phyloP scores from a whole-genome alignment of 2,113 vertebrate species.

The Myocastor coypus region DNA sequence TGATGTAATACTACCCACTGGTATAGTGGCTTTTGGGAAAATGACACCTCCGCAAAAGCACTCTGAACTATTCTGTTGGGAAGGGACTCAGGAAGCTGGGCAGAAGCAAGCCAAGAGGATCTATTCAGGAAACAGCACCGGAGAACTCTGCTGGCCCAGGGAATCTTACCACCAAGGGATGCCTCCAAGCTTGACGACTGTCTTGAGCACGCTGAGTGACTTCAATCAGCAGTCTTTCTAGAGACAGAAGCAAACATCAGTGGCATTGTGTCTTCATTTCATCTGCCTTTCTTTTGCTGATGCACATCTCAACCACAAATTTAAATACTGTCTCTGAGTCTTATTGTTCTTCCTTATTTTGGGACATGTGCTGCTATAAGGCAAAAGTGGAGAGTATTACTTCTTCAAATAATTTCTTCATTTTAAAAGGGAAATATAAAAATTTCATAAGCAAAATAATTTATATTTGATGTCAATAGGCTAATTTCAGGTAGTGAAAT shows the following conservation, averaged over 20 bases:
- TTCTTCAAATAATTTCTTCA: conserved; percentile 76
- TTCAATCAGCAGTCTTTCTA: conserved; percentile 7
- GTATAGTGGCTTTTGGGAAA: not conserved
- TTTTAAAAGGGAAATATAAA: conserved; percentile 37
- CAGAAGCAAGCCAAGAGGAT: not conserved
- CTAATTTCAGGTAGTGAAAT: conserved; percentile 30
- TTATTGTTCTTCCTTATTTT: conserved; percentile 36
- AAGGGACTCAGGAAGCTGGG: not conserved
- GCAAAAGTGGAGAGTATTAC: not conserved
- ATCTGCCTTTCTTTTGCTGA: conserved; percentile 7
- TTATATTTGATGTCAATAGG: conserved; percentile 24
- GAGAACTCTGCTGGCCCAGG: not conserved
- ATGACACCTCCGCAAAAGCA: not conserved
- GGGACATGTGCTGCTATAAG: not conserved
- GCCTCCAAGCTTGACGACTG: not conserved
- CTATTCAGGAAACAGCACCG: not conserved
- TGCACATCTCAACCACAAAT: not conserved
- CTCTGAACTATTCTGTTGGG: not conserved
- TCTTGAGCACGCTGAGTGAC: not conserved
- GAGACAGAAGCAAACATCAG: not conserved
- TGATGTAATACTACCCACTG: not conserved
- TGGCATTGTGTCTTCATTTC: not conserved
- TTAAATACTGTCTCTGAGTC: not conserved
- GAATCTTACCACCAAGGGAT: conserved; percentile 61
- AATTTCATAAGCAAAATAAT: not conserved